Evolutionary conservation across 2,888 invertebrate genomes (phyloP), one percentile per base, ranked within the genome.

Genomic region (Julus scandinavius): DNA sequence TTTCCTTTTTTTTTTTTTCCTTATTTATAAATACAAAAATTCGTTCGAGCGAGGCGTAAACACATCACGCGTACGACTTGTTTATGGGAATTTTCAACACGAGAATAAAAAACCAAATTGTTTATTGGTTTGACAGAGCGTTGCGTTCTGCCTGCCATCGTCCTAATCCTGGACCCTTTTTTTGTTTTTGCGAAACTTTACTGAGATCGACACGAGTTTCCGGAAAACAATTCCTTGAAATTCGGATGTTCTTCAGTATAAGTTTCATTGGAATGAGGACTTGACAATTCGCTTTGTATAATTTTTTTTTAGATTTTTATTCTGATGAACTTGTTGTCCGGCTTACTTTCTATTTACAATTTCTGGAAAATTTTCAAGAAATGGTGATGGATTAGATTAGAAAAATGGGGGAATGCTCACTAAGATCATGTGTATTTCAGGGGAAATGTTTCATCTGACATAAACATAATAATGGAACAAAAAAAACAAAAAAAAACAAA

Each of bases 1-100:
- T 54, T 54, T 15, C 3, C 5, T n/a, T 63, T 63, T 63, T 63
- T 17, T 63, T n/a, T 63, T 63, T n/a, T n/a, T n/a, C 63, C n/a
- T 63, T 63, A 63, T 63, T 63, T 63, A 63, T 63, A 63, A 63
- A 63, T 63, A 63, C 63, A n/a, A n/a, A 63, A 63, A 63, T 63
- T 17, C 63, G n/a, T 63, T n/a, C n/a, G n/a, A 63, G 63, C 63
- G 63, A 63, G 63, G 63, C 63, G 63, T 63, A 63, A 63, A 63
- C 63, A 17, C 63, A 63, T 63, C 63, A 63, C 63, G 63, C 63
- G 63, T 63, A n/a, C 63, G n/a, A 63, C 63, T 63, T 63, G 63
- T 63, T 63, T 63, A 63, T 63, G 17, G 17, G 63, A 63, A 63
- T 63, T 63, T 63, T 63, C 63, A 63, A 63, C 63, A 63, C n/a